Conservation (phyloP, 2,888 invertebrate genomes). For the Eulithis prunata region DNA sequence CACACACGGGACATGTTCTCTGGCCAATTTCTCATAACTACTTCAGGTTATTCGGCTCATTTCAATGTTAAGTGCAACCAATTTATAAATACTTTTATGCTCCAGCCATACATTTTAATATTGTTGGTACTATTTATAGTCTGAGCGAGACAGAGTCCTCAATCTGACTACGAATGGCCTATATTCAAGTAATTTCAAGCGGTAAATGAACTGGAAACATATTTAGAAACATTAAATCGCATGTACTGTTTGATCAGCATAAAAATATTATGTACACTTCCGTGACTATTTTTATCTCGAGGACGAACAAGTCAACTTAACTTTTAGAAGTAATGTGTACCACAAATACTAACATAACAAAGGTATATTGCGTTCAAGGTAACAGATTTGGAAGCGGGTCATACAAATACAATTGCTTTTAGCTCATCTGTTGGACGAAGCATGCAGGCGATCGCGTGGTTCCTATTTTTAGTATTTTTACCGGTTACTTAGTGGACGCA, state of each 20-base stretch:
- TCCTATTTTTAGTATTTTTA: slow-evolving; percentile 43
- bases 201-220: slow-evolving; percentile 25
- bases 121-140: slow-evolving; percentile 39
- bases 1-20: slow-evolving; percentile 31
- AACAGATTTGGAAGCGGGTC: slow-evolving; percentile 40
- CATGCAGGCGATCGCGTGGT: slow-evolving; percentile 34
- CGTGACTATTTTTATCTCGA: slow-evolving; percentile 62
- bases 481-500: slow-evolving; percentile 34
- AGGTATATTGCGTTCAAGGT: slow-evolving; percentile 35
- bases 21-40: slow-evolving; percentile 25
- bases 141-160: slow-evolving; percentile 30
- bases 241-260: slow-evolving; percentile 60
- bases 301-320: slow-evolving; percentile 54
- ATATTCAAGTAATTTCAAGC: slow-evolving; percentile 20
- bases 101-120: slow-evolving; percentile 46
- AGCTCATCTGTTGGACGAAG: slow-evolving; percentile 32
- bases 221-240: slow-evolving; percentile 39
- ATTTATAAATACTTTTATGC: slow-evolving; percentile 41
- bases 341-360: slow-evolving; percentile 5
- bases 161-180: slow-evolving; percentile 36
- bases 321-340: slow-evolving; percentile 47
- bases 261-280: slow-evolving; percentile 65
- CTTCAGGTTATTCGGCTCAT: slow-evolving; percentile 18
- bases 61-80: slow-evolving; percentile 28
- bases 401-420: slow-evolving; percentile 36